Conservation (phyloP, 2,113 vertebrate genomes). For the Vombatus ursinus region DNA sequence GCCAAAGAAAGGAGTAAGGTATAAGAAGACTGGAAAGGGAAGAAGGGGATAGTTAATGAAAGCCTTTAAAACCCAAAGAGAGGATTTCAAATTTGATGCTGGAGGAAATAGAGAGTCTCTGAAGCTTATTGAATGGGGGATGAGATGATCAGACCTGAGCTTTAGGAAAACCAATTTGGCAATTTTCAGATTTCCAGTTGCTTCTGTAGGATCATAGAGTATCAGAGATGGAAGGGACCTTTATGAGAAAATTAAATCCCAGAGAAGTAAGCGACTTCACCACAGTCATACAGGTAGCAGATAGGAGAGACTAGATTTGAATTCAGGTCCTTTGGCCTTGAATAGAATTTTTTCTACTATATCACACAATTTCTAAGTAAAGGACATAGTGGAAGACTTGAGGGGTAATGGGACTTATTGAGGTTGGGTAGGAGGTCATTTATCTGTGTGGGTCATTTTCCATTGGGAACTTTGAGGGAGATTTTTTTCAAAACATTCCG, state of each 20-base stretch:
- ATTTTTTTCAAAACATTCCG: slow-evolving; percentile 72
- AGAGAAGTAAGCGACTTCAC: neutral
- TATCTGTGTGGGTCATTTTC: slow-evolving; percentile 10
- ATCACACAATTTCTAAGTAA: neutral
- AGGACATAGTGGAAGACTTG: neutral
- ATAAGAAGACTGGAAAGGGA: neutral
- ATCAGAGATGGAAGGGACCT: neutral
- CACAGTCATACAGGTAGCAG: neutral
- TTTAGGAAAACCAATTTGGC: neutral
- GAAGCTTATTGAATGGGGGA: neutral
- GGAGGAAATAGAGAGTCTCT: neutral
- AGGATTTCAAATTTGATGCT: neutral
- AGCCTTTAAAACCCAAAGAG: neutral
- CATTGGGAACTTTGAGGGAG: slow-evolving; percentile 61
- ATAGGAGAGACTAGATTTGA: neutral
- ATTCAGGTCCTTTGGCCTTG: neutral
- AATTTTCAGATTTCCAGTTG: neutral
- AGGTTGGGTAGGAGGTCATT: neutral
- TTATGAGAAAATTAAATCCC: neutral
- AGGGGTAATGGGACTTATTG: neutral
- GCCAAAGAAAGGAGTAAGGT: neutral
- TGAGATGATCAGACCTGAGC: neutral
- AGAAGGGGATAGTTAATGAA: neutral
- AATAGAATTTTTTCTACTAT: neutral
- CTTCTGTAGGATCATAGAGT: neutral